Evolutionary conservation across 2,888 invertebrate genomes (phyloP), one percentile per base, ranked within the genome.

Genomic region (Acrobasis suavella): DNA sequence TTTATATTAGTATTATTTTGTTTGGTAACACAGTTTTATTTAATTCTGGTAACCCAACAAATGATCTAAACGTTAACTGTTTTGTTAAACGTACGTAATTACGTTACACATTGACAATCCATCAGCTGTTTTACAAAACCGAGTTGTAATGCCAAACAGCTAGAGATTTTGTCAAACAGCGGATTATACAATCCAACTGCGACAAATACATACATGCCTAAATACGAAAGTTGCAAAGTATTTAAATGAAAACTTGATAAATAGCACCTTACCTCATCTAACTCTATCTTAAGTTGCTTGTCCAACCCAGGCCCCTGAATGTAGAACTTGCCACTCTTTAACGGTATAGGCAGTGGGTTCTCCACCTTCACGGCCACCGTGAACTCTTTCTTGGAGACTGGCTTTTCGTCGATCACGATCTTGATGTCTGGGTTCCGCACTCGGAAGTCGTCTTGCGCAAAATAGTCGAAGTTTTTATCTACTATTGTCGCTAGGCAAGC

Each of bases 401-500:
- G 92, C 66, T 88, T 89, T 38, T 93, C 94, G 42, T 93, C 93
- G 50, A 95, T 87, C 5, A 93, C 91, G 65, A 98, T 96, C 81
- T 96, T 96, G 63, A 98, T 96, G 76, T 97, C 97, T 0, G 98
- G 98, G 76, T 97, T 97, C 38, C 97, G 93, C 6, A 98, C 96
- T 72, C 97, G 93, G 81, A 98, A 98, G 86, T 97, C 97, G 73
- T 97, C 97, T 88, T 97, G 96, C 0, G 96, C 97, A 78, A 96
- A 97, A 82, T 96, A 98, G 76, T 98, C 97, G 80, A 95, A 97
- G 64, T 96, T 95, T 0, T 95, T 97, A 64, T 96, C 96, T 55
- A 95, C 94, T 37, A 98, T 96, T 1, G 94, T 94, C 0, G 96
- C 96, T 62, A 97, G 83, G 70, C 96, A 97, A 3, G 96, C 95